Evolutionary conservation across 1,140 invertebrate genomes (phyloP).

Genomic region (Drosophila tropicalis): DNA sequence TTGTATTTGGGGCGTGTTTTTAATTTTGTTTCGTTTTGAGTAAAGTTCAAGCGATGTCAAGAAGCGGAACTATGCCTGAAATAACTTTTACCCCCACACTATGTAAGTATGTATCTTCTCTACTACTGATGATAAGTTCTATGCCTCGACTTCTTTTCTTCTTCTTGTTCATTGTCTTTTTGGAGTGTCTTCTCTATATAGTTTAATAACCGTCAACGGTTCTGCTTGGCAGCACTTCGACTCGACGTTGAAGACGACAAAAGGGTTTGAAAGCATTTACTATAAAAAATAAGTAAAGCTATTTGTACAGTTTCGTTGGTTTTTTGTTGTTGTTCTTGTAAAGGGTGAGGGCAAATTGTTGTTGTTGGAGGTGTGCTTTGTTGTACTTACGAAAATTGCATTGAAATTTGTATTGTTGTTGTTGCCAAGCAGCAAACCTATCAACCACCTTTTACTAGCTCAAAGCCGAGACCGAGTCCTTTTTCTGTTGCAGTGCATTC

Average conservation of each 20-base stretch:
- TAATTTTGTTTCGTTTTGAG: slow-evolving; percentile 5
- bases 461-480: neutral
- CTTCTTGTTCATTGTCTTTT: neutral
- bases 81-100: neutral
- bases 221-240: slow-evolving; percentile 16
- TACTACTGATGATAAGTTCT: slow-evolving; percentile 13
- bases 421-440: slow-evolving; percentile 23
- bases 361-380: slow-evolving; percentile 9
- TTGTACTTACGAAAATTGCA: slow-evolving; percentile 23
- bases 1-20: slow-evolving; percentile 31
- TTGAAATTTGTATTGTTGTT: slow-evolving; percentile 42
- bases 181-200: slow-evolving; percentile 6
- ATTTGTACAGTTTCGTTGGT: slow-evolving; percentile 35
- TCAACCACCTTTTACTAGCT: slow-evolving; percentile 4
- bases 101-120: too few relatives aligned
- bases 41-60: slow-evolving; percentile 20
- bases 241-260: slow-evolving; percentile 2
- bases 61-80: slow-evolving; percentile 24
- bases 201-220: slow-evolving; percentile 24
- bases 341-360: slow-evolving; percentile 1
- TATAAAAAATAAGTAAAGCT: slow-evolving; percentile 34
- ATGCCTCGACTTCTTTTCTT: slow-evolving; percentile 1
- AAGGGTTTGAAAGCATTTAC: slow-evolving; percentile 25
- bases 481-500: slow-evolving; percentile 13
- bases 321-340: neutral